A percentile compares a stretch with the other conserved stretches of the same genome.
phyloP scores from a whole-genome alignment of 2,888 invertebrate species.

The Imbricaverruca yamaguchii region DNA sequence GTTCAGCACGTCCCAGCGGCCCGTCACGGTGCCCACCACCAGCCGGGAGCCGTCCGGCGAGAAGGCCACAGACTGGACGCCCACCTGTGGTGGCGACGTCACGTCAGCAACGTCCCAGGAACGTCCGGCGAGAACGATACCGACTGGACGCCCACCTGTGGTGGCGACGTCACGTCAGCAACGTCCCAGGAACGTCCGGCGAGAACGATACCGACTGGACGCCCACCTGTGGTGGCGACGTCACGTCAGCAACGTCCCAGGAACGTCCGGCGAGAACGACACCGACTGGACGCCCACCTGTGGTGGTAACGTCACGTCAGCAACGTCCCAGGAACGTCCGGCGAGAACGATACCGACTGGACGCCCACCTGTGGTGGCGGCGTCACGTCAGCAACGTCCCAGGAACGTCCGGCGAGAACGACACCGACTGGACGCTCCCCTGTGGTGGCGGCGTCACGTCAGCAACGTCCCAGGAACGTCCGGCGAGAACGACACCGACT shows the following conservation, averaged over 20 bases:
- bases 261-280: conserved; percentile 65
- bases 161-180: too few relatives aligned
- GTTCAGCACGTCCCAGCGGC: conserved; percentile 77
- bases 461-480: conserved; percentile 45
- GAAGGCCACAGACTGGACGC: conserved; percentile 70
- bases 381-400: too few relatives aligned
- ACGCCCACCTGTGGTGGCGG: conserved; percentile 56
- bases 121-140: too few relatives aligned
- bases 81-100: conserved; percentile 51
- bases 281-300: conserved; percentile 73
- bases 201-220: conserved; percentile 77
- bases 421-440: conserved; percentile 71
- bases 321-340: conserved; percentile 47
- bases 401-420: conserved; percentile 63
- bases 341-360: conserved; percentile 72
- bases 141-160: conserved; percentile 70
- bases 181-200: conserved; percentile 48
- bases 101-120: too few relatives aligned
- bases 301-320: conserved; percentile 23
- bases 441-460: conserved; percentile 39
- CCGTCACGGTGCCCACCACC: conserved; percentile 67
- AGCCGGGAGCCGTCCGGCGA: conserved; percentile 63
- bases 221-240: conserved; percentile 51
- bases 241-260: too few relatives aligned
- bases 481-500: conserved; percentile 70